Conservation (phyloP, 2,888 invertebrate genomes). For the Sminthurinus aureus region DNA sequence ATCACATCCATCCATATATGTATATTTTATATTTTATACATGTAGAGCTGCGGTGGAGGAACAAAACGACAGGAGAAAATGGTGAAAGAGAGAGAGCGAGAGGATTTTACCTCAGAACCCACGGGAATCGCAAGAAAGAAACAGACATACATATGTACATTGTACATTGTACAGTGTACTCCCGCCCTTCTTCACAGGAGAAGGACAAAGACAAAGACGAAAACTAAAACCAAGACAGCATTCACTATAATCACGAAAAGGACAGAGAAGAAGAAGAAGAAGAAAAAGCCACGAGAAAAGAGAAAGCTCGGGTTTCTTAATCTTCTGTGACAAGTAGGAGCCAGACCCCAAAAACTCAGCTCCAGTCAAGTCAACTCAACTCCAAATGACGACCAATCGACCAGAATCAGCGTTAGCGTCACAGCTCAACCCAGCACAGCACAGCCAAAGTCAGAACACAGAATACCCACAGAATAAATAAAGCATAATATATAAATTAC, state of each 20-base stretch:
- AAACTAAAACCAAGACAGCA: background rate
- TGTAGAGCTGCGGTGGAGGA: background rate
- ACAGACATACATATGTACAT: background rate
- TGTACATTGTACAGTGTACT: no score
- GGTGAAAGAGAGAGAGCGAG: background rate
- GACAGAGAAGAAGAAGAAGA: background rate
- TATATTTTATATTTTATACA: no score
- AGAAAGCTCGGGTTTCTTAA: background rate
- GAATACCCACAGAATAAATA: no score
- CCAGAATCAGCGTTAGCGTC: no score
- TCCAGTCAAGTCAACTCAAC: no score
- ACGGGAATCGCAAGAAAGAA: background rate
- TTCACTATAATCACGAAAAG: background rate
- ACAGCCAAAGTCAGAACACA: no score
- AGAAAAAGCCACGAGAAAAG: background rate
- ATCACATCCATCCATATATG: background rate
- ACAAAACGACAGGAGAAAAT: background rate
- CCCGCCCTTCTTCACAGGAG: background rate
- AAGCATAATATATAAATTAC: no score
- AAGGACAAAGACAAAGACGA: background rate
- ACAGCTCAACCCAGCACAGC: no score
- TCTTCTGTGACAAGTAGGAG: slow-evolving; percentile 2
- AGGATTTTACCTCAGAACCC: background rate
- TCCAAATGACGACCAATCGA: no score
- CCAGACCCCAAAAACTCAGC: background rate